These are phyloP conservation scores for Leptopilina myrica DNA, from an alignment of 2,888 invertebrate genomes.

Conservation along the genomic window DNA sequence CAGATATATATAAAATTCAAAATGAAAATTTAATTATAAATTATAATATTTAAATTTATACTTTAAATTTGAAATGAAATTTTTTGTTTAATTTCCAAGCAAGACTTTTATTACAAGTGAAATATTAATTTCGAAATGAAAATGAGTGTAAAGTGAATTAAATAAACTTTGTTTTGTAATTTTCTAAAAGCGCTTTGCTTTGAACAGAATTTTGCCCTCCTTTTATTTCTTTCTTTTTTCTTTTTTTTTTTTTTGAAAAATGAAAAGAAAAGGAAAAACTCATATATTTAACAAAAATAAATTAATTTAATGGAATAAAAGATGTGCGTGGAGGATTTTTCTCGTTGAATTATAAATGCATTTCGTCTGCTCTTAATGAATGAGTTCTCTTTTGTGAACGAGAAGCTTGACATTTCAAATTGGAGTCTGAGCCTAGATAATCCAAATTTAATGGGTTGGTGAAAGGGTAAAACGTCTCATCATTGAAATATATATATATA, in stretches of 20 bases:
- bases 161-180: neutral
- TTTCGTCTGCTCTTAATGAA: constrained; percentile 11
- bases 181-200: neutral
- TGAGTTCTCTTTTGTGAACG: neutral
- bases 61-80: no score
- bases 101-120: neutral
- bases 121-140: neutral
- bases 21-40: no score
- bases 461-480: constrained; percentile 24
- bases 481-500: constrained; percentile 6
- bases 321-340: neutral
- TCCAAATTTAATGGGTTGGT: constrained; percentile 34
- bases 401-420: constrained; percentile 23
- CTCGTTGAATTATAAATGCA: constrained; percentile 15
- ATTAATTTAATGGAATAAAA: constrained; percentile 9
- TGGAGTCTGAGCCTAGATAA: constrained; percentile 3
- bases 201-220: neutral
- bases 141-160: no score
- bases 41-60: no score
- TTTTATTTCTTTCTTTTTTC: neutral
- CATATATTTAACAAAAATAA: neutral
- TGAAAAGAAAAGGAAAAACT: neutral
- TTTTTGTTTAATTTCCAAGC: no score
- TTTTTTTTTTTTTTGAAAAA: no score
- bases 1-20: no score